Evolutionary conservation across 2,113 vertebrate species (phyloP), one percentile per base, ranked within the genome.

Genomic region (Dissostichus mawsoni): DNA sequence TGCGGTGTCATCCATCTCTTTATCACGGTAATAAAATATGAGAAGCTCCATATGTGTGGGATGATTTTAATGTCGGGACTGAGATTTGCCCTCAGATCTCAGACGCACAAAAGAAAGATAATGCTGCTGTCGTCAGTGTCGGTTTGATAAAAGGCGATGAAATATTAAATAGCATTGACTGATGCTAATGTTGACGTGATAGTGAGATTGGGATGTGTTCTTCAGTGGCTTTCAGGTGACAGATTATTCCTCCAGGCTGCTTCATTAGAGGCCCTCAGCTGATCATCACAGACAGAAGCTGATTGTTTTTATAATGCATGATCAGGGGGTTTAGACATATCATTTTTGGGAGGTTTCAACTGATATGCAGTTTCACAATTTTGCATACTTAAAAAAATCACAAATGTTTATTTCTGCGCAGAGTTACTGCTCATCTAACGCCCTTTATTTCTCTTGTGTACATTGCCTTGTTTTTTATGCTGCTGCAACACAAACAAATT

Each of bases 1-100:
- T 25, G 76, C 1, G 16, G 82, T 78, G 75, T 84, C 85, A 83
- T 72, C 69, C 51, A 59, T 83, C 81, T 86, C 76, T 89, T 81
- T 72, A 77, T 88, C 75, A 8, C 67, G 7, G 55, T 48, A 33
- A 76, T 70, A 53, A 76, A 25, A 82, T 36, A 87, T 61, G 83
- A 90, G 68, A 67, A 33, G 74, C 70, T 88, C 77, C 78, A 53
- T 78, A 69, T 88, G 81, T 48, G 63, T 4, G 1, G 74, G 8
- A 25, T 9, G 59, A 65, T 57, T 62, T 78, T 69, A 36, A 81
- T 69, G 83, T 70, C 78, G 56, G 70, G 74, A 41, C 25, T 76
- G 61, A 81, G 57, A 62, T 74, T 17, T 55, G 20, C 56, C 61
- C 70, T 80, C 69, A 64, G 69, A 80, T 45, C 59, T 61, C 20